Evolutionary conservation across 1,140 invertebrate species (phyloP).

Genomic region (Aphis gossypii): DNA sequence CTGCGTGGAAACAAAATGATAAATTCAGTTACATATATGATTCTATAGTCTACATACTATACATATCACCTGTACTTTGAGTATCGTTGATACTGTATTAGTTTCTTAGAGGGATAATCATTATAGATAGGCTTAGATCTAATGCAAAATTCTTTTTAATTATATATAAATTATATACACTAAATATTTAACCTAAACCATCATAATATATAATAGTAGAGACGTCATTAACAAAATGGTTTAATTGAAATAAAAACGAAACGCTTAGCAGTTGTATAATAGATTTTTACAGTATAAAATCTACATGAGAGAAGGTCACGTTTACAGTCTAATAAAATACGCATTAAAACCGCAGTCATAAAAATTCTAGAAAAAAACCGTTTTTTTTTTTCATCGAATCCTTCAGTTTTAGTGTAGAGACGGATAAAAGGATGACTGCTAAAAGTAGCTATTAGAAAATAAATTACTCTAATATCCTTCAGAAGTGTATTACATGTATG

Average conservation of each 20-base stretch:
- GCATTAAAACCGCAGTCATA: not conserved
- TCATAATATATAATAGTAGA: not conserved
- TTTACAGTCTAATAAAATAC: not conserved
- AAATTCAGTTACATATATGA: not conserved
- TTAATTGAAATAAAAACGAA: not conserved
- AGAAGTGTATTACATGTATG: not conserved
- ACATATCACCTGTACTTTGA: not conserved
- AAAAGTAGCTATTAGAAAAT: constrained; percentile 4
- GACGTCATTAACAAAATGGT: not conserved
- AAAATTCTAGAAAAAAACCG: not conserved
- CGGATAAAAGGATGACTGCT: not conserved
- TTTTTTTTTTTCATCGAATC: not conserved
- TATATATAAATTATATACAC: not conserved
- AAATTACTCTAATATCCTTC: constrained; percentile 30
- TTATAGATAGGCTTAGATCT: not conserved
- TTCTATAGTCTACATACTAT: not conserved
- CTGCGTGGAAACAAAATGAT: not conserved
- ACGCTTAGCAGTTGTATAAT: not conserved
- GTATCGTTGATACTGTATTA: not conserved
- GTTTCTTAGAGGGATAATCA: not conserved
- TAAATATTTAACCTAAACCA: too few relatives aligned
- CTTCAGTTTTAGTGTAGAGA: too few relatives aligned
- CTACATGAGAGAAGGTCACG: not conserved
- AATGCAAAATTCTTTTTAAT: not conserved
- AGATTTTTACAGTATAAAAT: not conserved